These are phyloP conservation scores for Athene cunicularia DNA, from an alignment of 2,113 vertebrate species.

Conservation along the genomic window DNA sequence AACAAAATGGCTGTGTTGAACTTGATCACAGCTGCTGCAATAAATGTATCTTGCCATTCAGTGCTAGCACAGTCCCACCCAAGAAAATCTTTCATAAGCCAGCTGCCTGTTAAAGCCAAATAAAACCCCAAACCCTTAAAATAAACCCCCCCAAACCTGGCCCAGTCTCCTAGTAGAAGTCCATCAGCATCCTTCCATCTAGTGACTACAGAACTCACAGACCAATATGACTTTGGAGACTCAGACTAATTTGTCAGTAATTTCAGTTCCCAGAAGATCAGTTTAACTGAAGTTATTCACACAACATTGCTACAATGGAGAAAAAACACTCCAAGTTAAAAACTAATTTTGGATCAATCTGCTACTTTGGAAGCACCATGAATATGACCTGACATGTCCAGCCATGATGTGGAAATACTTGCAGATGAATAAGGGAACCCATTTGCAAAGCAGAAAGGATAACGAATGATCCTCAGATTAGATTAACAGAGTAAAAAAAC, in stretches of 20 bases:
- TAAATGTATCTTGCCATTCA: neutral
- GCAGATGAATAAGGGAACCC: neutral
- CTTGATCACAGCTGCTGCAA: neutral
- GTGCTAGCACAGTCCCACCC: neutral
- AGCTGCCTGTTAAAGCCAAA: neutral
- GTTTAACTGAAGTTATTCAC: neutral
- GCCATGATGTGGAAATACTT: neutral
- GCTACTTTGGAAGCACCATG: neutral
- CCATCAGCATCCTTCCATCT: neutral
- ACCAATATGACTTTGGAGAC: neutral
- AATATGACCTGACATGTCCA: neutral
- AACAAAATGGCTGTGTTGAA: neutral
- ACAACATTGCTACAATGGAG: neutral
- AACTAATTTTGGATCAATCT: neutral
- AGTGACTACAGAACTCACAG: neutral
- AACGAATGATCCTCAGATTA: neutral
- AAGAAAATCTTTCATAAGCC: neutral
- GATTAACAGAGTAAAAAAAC: neutral
- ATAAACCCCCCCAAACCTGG: neutral
- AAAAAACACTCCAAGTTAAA: neutral
- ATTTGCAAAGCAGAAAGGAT: neutral
- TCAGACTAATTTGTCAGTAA: neutral
- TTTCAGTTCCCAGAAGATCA: neutral
- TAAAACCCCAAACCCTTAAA: neutral
- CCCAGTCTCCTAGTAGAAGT: neutral